Evolutionary conservation across 23 tunicate genomes (phyloP).

Genomic region (Ascidia mentula): DNA sequence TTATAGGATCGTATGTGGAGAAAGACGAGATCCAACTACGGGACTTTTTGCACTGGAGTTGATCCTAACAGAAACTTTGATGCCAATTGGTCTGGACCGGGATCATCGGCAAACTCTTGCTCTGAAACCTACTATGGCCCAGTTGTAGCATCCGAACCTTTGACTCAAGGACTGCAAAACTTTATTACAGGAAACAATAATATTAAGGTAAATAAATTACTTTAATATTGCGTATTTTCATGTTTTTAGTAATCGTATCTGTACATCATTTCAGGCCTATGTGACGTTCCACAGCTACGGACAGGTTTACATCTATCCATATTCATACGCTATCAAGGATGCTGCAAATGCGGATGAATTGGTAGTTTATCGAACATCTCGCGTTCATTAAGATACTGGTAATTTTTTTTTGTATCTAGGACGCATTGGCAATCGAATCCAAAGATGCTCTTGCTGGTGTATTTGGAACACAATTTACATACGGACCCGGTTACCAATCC

Average conservation of each 20-base stretch:
- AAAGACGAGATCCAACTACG: constrained; percentile 70
- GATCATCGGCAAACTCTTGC: constrained; percentile 70
- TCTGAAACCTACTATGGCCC: constrained; percentile 71
- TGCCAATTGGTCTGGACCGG: constrained; percentile 57
- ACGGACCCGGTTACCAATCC: constrained; percentile 46
- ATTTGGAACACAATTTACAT: constrained; percentile 17
- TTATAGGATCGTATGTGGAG: constrained; percentile 93
- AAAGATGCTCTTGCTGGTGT: constrained; percentile 12
- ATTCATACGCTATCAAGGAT: constrained; percentile 52
- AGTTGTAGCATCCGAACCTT: constrained; percentile 57
- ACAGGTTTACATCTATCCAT: constrained; percentile 74
- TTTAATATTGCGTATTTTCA: no score
- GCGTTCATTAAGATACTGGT: background rate
- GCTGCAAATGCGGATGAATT: constrained; percentile 37
- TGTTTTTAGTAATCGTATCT: background rate
- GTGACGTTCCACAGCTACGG: constrained; percentile 88
- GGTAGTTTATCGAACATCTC: no score
- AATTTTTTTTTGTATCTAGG: constrained; percentile 6
- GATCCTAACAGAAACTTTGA: constrained; percentile 92
- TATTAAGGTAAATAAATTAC: background rate
- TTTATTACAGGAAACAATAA: constrained; percentile 14
- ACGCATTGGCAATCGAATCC: background rate
- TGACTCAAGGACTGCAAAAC: constrained; percentile 44
- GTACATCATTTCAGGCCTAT: constrained; percentile 43
- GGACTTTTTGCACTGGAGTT: constrained; percentile 58